These are phyloP conservation scores for Pterocles orientalis DNA, from an alignment of 2,113 vertebrate genomes.

Conservation along the genomic window DNA sequence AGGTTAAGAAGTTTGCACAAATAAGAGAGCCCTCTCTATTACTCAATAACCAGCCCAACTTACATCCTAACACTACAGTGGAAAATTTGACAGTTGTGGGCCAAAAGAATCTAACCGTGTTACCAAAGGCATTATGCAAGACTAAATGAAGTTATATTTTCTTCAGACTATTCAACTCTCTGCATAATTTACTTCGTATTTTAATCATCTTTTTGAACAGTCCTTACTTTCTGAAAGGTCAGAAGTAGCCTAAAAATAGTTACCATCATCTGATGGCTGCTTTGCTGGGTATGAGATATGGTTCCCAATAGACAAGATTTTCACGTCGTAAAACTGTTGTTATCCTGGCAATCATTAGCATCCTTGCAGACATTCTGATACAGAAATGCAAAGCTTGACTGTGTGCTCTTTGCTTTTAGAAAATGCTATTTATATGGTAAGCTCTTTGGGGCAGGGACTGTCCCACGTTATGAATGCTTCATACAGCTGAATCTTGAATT, in stretches of 20 bases:
- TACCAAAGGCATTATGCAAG: slow-evolving; percentile 56
- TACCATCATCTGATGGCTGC: slow-evolving; percentile 23
- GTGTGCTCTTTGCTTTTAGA: slow-evolving; percentile 5
- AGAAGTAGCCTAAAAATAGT: slow-evolving; percentile 63
- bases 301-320: slow-evolving; percentile 7
- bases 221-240: slow-evolving; percentile 55
- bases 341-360: slow-evolving; percentile 33
- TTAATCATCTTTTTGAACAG: slow-evolving; percentile 57
- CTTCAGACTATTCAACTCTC: slow-evolving; percentile 37
- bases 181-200: slow-evolving; percentile 63
- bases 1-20: slow-evolving; percentile 51
- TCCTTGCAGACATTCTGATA: neutral
- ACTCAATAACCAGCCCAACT: slow-evolving; percentile 53
- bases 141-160: slow-evolving; percentile 56
- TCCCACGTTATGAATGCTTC: slow-evolving; percentile 44
- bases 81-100: slow-evolving; percentile 60
- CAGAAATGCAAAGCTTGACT: slow-evolving; percentile 4
- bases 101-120: slow-evolving; percentile 55
- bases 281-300: slow-evolving; percentile 30
- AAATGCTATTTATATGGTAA: slow-evolving; percentile 38
- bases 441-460: slow-evolving; percentile 50
- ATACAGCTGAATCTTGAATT: slow-evolving; percentile 32
- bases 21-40: slow-evolving; percentile 38
- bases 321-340: neutral
- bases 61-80: slow-evolving; percentile 27